These are phyloP conservation scores for Argopecten irradians DNA, from an alignment of 1,140 invertebrate species.

Conservation along the genomic window DNA sequence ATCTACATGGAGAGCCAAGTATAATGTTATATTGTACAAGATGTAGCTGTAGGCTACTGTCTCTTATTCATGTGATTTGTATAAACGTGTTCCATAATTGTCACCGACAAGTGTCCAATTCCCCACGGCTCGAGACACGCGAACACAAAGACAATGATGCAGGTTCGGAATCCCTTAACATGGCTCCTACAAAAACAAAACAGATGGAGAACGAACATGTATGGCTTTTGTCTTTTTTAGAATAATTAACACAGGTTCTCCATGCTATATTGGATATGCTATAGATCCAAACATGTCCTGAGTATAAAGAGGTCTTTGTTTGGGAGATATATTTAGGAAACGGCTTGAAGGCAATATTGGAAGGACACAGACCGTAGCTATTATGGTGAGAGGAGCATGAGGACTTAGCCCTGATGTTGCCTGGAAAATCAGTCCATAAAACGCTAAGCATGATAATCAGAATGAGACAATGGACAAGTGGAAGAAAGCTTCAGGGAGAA, in stretches of 20 bases:
- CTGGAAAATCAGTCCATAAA: neutral
- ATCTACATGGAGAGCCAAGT: too few species aligned
- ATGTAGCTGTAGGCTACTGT: neutral
- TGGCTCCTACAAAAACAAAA: neutral
- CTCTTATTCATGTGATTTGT: neutral
- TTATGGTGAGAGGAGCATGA: neutral
- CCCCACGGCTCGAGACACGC: neutral
- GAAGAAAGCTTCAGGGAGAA: neutral
- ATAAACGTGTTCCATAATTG: neutral
- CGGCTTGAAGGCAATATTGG: neutral
- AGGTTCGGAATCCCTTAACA: neutral
- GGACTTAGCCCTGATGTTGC: neutral
- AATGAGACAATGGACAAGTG: neutral
- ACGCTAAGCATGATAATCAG: neutral
- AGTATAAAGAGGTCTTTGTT: neutral
- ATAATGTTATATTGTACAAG: neutral
- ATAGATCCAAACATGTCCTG: neutral
- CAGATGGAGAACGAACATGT: neutral
- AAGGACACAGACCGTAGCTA: neutral
- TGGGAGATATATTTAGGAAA: neutral
- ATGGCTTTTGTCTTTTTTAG: neutral
- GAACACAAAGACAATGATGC: neutral
- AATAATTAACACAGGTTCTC: neutral
- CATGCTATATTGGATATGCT: neutral
- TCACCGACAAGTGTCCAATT: slow-evolving; percentile 5